phyloP scores from a whole-genome alignment of 2,113 vertebrate genomes.

The Acrocephalus kingi region DNA sequence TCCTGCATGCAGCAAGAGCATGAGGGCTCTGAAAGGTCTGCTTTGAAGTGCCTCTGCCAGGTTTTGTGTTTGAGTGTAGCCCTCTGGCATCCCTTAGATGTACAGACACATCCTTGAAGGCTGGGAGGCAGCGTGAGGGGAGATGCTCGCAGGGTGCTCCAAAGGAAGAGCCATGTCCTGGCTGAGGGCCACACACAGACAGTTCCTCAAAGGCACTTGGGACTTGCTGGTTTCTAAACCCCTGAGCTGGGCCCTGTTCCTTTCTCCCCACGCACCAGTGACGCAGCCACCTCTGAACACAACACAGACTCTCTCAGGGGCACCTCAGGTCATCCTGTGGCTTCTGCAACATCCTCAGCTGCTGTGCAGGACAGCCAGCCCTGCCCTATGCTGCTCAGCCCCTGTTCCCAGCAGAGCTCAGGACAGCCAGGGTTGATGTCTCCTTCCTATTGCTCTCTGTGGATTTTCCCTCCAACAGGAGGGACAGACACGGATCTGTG shows the following conservation, averaged over 20 bases:
- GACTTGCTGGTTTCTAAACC: neutral
- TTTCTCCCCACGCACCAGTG: neutral
- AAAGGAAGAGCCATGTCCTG: neutral
- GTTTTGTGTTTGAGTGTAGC: neutral
- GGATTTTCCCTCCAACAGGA: neutral
- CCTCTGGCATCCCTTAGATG: neutral
- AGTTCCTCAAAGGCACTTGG: neutral
- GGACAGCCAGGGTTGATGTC: neutral
- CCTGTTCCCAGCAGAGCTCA: neutral
- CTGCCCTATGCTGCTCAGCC: neutral
- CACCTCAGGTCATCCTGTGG: neutral
- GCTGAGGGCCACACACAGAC: neutral
- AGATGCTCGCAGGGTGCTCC: neutral
- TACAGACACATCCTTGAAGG: neutral
- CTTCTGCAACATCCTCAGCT: neutral
- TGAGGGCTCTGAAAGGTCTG: accelerated
- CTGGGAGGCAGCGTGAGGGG: accelerated
- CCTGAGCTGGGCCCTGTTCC: neutral
- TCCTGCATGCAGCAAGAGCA: accelerated
- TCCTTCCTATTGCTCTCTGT: neutral
- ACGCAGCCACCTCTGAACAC: neutral
- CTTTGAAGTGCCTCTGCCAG: neutral
- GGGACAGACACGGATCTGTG: neutral
- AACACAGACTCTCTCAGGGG: neutral
- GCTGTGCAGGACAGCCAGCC: neutral